Percentiles rank a stretch among this genome's conserved stretches.
phyloP scores from a whole-genome alignment of 2,888 invertebrate genomes.

The Fragum sueziense region DNA sequence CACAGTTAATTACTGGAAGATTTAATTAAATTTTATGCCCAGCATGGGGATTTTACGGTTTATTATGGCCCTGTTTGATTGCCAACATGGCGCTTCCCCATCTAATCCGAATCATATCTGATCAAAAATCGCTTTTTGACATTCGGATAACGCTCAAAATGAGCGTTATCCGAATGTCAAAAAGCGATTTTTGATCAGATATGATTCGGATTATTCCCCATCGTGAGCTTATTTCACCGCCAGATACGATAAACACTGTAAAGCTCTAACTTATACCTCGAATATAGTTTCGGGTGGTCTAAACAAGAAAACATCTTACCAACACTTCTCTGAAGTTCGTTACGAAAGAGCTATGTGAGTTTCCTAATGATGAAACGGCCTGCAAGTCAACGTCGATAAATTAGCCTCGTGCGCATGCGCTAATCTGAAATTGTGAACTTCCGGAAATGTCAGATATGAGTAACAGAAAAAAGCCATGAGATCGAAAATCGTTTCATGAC shows the following conservation, averaged over 20 bases:
- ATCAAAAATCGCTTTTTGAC: too few species aligned
- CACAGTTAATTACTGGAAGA: not conserved
- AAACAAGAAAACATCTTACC: not conserved
- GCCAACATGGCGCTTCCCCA: not conserved
- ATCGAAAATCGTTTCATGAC: not conserved
- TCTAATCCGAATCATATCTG: too few species aligned
- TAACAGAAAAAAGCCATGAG: conserved; percentile 6
- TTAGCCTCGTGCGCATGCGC: conserved; percentile 27
- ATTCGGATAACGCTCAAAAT: too few species aligned
- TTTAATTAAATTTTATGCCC: too few species aligned
- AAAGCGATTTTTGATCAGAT: too few species aligned
- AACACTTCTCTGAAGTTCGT: not conserved
- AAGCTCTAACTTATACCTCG: not conserved
- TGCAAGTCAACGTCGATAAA: not conserved
- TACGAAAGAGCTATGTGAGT: not conserved
- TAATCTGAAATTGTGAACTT: conserved; percentile 9
- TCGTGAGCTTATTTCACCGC: not conserved
- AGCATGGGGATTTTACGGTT: too few species aligned
- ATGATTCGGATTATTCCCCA: too few species aligned
- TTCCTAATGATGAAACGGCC: not conserved
- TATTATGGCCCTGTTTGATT: too few species aligned
- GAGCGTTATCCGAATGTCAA: too few species aligned
- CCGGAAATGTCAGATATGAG: conserved; percentile 24
- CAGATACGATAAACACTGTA: not conserved
- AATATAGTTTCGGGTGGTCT: not conserved